Evolutionary conservation across 2,888 invertebrate species (phyloP).

Genomic region (Ectemnius lituratus): DNA sequence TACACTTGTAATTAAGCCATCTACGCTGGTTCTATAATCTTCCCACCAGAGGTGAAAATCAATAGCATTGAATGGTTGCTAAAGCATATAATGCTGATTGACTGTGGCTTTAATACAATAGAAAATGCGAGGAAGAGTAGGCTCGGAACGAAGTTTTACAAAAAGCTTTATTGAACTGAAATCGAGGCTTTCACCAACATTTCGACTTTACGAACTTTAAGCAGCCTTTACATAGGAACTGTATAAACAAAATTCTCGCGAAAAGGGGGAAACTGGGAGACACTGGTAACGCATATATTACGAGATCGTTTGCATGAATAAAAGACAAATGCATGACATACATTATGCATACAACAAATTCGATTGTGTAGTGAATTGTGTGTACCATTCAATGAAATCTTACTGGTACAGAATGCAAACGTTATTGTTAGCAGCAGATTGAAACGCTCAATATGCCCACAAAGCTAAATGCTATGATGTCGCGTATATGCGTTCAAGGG

Average conservation of each 20-base stretch:
- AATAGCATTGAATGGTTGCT: too few species aligned
- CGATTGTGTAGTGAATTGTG: constrained; percentile 11
- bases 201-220: constrained; percentile 23
- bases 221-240: constrained; percentile 56
- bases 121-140: constrained; percentile 23
- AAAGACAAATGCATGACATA: constrained; percentile 42
- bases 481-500: constrained; percentile 41
- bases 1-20: too few species aligned
- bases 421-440: constrained; percentile 20
- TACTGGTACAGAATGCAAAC: constrained; percentile 29
- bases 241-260: constrained; percentile 38
- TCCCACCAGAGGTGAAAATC: too few species aligned
- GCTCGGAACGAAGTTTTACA: constrained; percentile 10
- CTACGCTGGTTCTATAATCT: too few species aligned
- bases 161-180: constrained; percentile 60
- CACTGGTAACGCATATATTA: constrained; percentile 20
- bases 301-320: constrained; percentile 24
- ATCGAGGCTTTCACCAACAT: constrained; percentile 23
- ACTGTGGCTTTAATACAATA: constrained; percentile 1
- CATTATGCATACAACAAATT: constrained; percentile 9
- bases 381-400: constrained; percentile 58
- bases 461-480: constrained; percentile 45
- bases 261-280: constrained; percentile 31
- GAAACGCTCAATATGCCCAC: constrained; percentile 36
- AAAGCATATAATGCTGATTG: too few species aligned